A percentile compares a stretch with the other conserved stretches of the same genome.
These are phyloP conservation scores for Amorpha juglandis DNA, from an alignment of 2,888 invertebrate genomes.

Conservation along the genomic window DNA sequence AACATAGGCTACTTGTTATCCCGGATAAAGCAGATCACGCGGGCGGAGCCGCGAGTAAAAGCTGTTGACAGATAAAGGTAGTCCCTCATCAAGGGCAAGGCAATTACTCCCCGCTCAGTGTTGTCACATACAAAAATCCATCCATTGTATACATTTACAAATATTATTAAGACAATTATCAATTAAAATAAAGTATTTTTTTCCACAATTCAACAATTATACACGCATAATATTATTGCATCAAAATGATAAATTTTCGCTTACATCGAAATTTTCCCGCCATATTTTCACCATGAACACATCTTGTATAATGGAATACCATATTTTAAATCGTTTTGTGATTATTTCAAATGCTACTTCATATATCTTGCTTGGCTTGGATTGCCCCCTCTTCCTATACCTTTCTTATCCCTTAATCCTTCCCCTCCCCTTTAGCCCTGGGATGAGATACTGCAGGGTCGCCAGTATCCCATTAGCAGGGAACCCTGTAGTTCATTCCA, in stretches of 20 bases:
- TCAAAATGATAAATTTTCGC: slow-evolving; percentile 24
- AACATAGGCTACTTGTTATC: too few relatives aligned
- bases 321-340: too few relatives aligned
- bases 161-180: slow-evolving; percentile 19
- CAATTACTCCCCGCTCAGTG: slow-evolving; percentile 18
- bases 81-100: not conserved
- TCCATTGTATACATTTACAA: slow-evolving; percentile 20
- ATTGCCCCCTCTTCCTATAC: too few relatives aligned
- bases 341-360: not conserved
- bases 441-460: too few relatives aligned
- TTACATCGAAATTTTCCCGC: slow-evolving; percentile 5
- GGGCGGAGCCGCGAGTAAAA: too few relatives aligned
- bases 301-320: too few relatives aligned
- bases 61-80: not conserved
- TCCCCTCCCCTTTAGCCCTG: too few relatives aligned
- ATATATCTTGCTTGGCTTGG: too few relatives aligned
- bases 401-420: too few relatives aligned
- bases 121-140: slow-evolving; percentile 15
- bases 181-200: slow-evolving; percentile 10
- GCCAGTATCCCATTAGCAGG: too few relatives aligned
- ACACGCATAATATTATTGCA: slow-evolving; percentile 24
- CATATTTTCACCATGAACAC: slow-evolving; percentile 5
- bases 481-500: too few relatives aligned
- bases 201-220: slow-evolving; percentile 20
- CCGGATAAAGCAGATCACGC: too few relatives aligned